Percentiles rank a stretch among this genome's conserved stretches.
phyloP scores from a whole-genome alignment of 2,797 vertebrate genomes.

The Calcarius lapponicus region DNA sequence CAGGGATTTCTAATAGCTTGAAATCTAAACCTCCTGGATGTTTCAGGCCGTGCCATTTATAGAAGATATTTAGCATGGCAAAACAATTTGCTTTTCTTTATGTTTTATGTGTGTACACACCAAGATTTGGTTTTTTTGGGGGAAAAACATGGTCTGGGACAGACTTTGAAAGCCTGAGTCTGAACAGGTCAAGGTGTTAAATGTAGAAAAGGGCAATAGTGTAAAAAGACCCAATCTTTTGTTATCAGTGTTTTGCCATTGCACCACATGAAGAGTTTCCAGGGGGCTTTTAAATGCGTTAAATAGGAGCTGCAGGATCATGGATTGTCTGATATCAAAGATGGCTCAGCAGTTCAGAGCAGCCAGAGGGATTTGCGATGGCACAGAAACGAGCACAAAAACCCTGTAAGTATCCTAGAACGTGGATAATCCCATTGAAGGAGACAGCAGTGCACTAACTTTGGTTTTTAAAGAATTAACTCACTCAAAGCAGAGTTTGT shows the following conservation, averaged over 20 bases:
- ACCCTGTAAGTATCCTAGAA: background rate
- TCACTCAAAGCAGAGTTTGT: background rate
- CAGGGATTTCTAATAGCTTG: constrained; percentile 7
- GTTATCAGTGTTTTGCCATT: background rate
- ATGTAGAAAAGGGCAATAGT: background rate
- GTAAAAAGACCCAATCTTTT: background rate
- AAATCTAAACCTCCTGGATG: background rate
- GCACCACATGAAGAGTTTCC: background rate
- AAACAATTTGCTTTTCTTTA: background rate
- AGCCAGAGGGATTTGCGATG: background rate
- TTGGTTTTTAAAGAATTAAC: background rate
- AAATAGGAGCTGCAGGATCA: background rate
- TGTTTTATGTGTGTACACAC: background rate
- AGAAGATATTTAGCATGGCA: background rate
- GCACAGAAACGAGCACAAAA: background rate
- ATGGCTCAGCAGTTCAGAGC: background rate
- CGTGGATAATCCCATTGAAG: background rate
- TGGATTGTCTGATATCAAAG: background rate
- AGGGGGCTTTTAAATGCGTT: background rate
- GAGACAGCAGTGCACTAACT: background rate
- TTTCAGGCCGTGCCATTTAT: background rate
- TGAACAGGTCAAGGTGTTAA: background rate
- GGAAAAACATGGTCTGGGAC: background rate
- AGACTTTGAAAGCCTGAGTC: background rate
- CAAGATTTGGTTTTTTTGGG: fast-evolving